These are phyloP conservation scores for Tenthredo livida DNA, from an alignment of 2,888 invertebrate species.

Conservation along the genomic window DNA sequence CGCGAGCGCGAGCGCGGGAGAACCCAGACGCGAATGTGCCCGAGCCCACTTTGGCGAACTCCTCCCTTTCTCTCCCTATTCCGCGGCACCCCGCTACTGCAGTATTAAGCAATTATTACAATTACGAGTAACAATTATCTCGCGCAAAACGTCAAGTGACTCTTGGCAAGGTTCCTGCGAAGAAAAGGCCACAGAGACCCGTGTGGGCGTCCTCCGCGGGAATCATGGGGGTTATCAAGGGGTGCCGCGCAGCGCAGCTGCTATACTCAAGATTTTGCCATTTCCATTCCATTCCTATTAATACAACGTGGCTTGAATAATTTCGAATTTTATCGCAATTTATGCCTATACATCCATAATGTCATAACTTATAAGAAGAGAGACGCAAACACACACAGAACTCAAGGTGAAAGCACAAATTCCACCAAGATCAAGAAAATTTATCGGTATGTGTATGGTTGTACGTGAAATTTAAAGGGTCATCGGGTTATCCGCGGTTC, in stretches of 20 bases:
- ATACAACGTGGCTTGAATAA: not conserved
- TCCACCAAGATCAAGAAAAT: not conserved
- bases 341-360: not conserved
- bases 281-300: not conserved
- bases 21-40: constrained; percentile 30
- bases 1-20: not conserved
- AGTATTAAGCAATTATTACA: constrained; percentile 76
- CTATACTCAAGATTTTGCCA: constrained; percentile 14
- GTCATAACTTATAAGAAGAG: not conserved
- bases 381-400: not conserved
- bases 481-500: constrained; percentile 60
- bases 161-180: constrained; percentile 41
- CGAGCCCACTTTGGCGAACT: constrained; percentile 41
- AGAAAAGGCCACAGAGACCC: constrained; percentile 10
- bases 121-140: constrained; percentile 71
- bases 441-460: constrained; percentile 48
- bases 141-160: constrained; percentile 66
- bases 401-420: not conserved
- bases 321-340: not conserved
- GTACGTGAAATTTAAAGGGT: constrained; percentile 58
- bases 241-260: constrained; percentile 12
- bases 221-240: constrained; percentile 19
- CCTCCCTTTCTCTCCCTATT: constrained; percentile 4
- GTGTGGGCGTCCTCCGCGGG: not conserved
- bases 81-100: constrained; percentile 58